These are phyloP conservation scores for Sminthurinus signatus DNA, from an alignment of 1,140 invertebrate genomes.

Conservation along the genomic window DNA sequence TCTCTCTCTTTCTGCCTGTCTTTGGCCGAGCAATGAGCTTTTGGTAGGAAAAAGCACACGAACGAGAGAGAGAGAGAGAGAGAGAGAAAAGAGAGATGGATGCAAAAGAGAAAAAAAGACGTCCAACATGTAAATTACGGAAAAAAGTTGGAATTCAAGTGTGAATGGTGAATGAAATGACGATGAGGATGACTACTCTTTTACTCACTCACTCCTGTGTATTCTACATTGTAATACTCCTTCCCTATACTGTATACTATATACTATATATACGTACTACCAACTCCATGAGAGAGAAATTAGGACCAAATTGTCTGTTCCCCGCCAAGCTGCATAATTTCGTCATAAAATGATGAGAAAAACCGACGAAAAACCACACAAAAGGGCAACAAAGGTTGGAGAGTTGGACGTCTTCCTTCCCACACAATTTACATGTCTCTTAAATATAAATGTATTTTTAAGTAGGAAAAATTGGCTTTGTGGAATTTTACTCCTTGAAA, in stretches of 20 bases:
- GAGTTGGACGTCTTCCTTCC: constrained; percentile 12
- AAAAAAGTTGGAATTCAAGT: constrained; percentile 16
- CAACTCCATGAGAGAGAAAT: constrained; percentile 16
- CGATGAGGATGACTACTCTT: no score
- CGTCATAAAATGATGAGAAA: constrained; percentile 18
- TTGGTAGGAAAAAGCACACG: constrained; percentile 1
- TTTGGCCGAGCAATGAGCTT: neutral
- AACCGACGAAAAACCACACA: constrained; percentile 23
- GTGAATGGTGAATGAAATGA: neutral
- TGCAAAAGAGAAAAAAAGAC: neutral
- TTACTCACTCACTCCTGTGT: no score
- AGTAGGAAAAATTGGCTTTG: constrained; percentile 20
- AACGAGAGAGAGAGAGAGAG: no score
- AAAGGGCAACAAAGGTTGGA: constrained; percentile 28
- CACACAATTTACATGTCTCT: constrained; percentile 36
- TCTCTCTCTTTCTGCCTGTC: no score
- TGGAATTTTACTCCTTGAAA: constrained; percentile 7
- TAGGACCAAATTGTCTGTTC: constrained; percentile 18
- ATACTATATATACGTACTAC: no score
- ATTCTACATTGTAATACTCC: no score
- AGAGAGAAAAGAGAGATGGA: neutral
- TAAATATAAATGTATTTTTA: constrained; percentile 35
- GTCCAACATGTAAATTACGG: constrained; percentile 16
- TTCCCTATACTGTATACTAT: no score
- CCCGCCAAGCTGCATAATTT: constrained; percentile 19